Evolutionary conservation across 2,888 invertebrate species (phyloP), one percentile per base, ranked within the genome.

Genomic region (Serripes groenlandicus): DNA sequence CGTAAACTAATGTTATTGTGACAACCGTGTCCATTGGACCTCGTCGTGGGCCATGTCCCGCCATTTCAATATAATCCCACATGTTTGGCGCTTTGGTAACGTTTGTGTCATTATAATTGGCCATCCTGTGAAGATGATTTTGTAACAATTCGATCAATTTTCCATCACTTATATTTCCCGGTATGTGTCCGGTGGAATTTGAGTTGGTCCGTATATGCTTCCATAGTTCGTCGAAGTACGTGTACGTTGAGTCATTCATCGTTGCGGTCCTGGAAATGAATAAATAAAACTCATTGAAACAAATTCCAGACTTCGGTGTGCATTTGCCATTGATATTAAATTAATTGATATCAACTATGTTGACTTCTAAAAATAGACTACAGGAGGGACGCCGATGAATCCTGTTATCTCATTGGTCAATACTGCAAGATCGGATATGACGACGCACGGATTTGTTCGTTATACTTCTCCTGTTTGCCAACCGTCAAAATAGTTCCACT

Each of bases 1-100:
- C 78, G 77, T 93, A 93, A 3, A 92, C 80, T 11, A 89, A 64
- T 1, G 92, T 93, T 26, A 93, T 90, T 4, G 90, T 83, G 15
- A 93, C 87, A 32, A 91, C 90, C 7, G 89, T 86, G 1, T 79
- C 81, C 34, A 91, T 71, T 21, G 82, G 79, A 9, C 89, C 88
- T 30, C 90, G 76, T 64, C 89, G 80, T 0, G 91, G 91, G 0
- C 90, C 91, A 34, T 87, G 80, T 30, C 71, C 71, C n/a, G 78
- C 72, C 3, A 66, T 49, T 54, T 86, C 86, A 28, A 91, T 75
- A 74, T 89, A 88, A 26, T 85, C 75, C 89, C 89, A 90, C 7
- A 88, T 75, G 52, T 83, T 85, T 23, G 68, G 66, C 15, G 28
- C 30, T 37, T 56, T 71, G 4, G 56, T 54, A 30, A 35, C 18